Evolutionary conservation across 1,140 invertebrate genomes (phyloP).

Genomic region (Zaprionus nigranus): DNA sequence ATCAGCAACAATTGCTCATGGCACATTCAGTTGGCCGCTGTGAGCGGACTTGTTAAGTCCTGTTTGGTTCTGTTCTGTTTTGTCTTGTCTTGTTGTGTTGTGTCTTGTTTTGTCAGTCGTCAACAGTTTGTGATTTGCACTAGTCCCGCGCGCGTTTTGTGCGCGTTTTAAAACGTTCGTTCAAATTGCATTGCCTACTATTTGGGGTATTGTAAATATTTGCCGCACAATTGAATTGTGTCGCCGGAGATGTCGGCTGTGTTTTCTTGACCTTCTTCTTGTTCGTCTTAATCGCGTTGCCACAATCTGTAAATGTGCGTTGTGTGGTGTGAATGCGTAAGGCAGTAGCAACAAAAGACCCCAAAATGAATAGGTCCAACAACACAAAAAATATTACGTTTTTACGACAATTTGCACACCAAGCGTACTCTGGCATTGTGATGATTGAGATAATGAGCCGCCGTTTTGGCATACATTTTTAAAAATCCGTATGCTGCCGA

Average conservation of each 20-base stretch:
- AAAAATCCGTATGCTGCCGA: constrained; percentile 28
- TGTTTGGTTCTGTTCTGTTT: constrained; percentile 28
- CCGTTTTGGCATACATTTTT: constrained; percentile 58
- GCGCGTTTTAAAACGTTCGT: constrained; percentile 51
- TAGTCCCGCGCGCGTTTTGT: constrained; percentile 40
- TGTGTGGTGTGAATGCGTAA: constrained; percentile 63
- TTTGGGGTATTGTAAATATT: constrained; percentile 23
- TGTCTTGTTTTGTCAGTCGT: not conserved
- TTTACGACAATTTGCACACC: constrained; percentile 75
- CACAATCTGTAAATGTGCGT: constrained; percentile 72
- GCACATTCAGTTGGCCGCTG: constrained; percentile 75
- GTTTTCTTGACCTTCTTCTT: constrained; percentile 29
- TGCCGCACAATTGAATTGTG: constrained; percentile 59
- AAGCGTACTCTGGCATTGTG: constrained; percentile 74
- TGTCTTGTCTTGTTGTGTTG: constrained; percentile 2
- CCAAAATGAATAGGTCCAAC: constrained; percentile 14
- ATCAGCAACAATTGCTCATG: constrained; percentile 75
- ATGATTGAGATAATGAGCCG: constrained; percentile 80
- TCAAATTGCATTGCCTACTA: constrained; percentile 46
- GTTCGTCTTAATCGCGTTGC: constrained; percentile 52
- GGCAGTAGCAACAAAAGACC: constrained; percentile 32
- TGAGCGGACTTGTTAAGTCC: constrained; percentile 59
- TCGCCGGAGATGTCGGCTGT: constrained; percentile 38
- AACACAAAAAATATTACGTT: constrained; percentile 46
- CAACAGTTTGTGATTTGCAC: not conserved